These are phyloP conservation scores for Aldabrachelys gigantea DNA, from an alignment of 2,113 vertebrate species.

Conservation along the genomic window DNA sequence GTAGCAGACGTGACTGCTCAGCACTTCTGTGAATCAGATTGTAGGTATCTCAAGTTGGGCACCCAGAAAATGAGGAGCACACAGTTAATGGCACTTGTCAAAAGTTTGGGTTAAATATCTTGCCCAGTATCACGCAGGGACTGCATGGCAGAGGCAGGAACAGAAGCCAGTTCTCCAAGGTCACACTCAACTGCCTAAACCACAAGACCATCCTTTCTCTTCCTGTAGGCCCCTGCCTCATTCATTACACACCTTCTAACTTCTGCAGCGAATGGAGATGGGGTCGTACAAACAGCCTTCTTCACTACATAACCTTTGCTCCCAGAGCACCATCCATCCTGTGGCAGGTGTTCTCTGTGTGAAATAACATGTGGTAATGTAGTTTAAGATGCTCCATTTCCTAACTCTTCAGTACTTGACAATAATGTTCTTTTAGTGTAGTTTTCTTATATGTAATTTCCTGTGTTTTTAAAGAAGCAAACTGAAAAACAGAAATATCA, in stretches of 20 bases:
- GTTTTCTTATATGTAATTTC: not conserved
- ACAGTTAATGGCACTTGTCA: not conserved
- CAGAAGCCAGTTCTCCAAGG: not conserved
- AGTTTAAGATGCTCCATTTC: not conserved
- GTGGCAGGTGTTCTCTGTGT: too few species aligned
- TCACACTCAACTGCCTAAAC: not conserved
- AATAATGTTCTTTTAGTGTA: not conserved
- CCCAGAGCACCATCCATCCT: too few species aligned
- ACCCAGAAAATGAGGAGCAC: not conserved
- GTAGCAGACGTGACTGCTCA: not conserved
- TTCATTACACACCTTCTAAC: not conserved
- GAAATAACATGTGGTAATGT: not conserved
- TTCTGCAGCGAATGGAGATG: not conserved
- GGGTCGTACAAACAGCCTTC: too few species aligned
- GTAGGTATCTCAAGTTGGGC: not conserved
- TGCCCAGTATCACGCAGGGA: not conserved
- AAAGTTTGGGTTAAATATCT: not conserved
- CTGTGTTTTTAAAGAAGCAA: not conserved
- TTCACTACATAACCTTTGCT: too few species aligned
- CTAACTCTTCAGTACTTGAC: not conserved
- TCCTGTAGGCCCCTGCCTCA: not conserved
- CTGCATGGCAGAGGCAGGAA: not conserved
- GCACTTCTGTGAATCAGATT: not conserved
- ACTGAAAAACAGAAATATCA: not conserved
- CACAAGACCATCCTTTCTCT: not conserved